These are phyloP conservation scores for Globia sparganii DNA, from an alignment of 2,888 invertebrate species.

Conservation along the genomic window DNA sequence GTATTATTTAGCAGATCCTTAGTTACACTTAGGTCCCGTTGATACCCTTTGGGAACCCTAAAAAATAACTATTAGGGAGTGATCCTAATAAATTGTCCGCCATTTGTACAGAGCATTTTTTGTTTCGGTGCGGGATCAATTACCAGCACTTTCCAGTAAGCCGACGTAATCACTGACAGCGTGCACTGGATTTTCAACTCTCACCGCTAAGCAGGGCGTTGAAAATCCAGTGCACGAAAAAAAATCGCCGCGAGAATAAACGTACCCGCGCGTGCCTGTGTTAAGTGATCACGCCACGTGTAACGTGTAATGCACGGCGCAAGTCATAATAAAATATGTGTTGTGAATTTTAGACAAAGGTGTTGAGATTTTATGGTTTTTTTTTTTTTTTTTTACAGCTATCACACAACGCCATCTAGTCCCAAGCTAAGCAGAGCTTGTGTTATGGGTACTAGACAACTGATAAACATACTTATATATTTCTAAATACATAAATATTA, in stretches of 20 bases:
- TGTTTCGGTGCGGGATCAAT: conserved; percentile 26
- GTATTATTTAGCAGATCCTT: neutral
- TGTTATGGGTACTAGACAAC: too few species aligned
- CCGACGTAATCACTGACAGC: neutral
- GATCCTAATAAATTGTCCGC: conserved; percentile 24
- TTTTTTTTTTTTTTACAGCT: too few species aligned
- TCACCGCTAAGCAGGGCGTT: too few species aligned
- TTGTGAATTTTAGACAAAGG: too few species aligned
- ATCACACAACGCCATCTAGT: too few species aligned
- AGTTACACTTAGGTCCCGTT: neutral
- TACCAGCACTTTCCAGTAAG: neutral
- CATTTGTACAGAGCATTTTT: conserved; percentile 29
- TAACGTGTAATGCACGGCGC: neutral
- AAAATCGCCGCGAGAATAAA: neutral
- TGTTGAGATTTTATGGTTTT: neutral
- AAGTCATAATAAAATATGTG: neutral
- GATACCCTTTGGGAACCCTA: neutral
- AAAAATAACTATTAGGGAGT: conserved; percentile 3
- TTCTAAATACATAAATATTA: too few species aligned
- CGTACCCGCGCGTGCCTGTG: neutral
- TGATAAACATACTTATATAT: too few species aligned
- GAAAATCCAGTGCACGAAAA: neutral
- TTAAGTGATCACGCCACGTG: neutral
- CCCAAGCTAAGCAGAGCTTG: too few species aligned
- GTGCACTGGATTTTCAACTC: neutral